Percentiles rank a stretch among this genome's conserved stretches.
phyloP scores from a whole-genome alignment of 2,113 vertebrate species.

The Phalacrocorax brasilianus region DNA sequence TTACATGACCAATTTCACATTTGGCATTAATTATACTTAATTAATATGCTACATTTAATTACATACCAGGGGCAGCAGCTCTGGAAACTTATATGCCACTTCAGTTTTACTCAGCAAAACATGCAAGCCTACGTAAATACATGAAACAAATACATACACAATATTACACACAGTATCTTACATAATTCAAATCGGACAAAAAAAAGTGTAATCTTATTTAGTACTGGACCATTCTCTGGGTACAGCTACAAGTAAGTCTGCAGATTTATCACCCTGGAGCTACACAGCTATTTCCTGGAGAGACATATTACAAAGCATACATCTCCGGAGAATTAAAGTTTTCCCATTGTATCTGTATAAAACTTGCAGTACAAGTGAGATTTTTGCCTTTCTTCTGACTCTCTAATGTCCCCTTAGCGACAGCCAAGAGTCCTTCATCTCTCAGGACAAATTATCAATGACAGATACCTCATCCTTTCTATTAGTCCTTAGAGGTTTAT shows the following conservation, averaged over 20 bases:
- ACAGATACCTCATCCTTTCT: neutral
- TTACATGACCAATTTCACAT: neutral
- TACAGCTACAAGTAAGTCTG: neutral
- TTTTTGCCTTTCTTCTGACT: neutral
- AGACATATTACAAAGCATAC: neutral
- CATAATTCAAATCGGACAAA: neutral
- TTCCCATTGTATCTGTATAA: neutral
- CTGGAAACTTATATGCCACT: conserved; percentile 91
- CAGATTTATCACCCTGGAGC: neutral
- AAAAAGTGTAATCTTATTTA: neutral
- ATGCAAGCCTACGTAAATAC: conserved; percentile 83
- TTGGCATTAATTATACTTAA: neutral
- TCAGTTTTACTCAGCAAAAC: conserved; percentile 93
- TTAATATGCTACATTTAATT: neutral
- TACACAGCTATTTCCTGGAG: neutral
- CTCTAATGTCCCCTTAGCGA: neutral
- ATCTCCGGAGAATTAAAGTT: neutral
- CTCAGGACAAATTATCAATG: neutral
- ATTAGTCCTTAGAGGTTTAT: neutral
- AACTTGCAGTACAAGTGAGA: neutral
- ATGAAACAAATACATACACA: neutral
- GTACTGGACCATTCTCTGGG: neutral
- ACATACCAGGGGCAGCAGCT: conserved; percentile 93
- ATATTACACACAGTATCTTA: neutral
- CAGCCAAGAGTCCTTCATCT: neutral